A percentile compares a stretch with the other conserved stretches of the same genome.
These are phyloP conservation scores for Dryadula phaetusa DNA, from an alignment of 2,888 invertebrate genomes.

Conservation along the genomic window DNA sequence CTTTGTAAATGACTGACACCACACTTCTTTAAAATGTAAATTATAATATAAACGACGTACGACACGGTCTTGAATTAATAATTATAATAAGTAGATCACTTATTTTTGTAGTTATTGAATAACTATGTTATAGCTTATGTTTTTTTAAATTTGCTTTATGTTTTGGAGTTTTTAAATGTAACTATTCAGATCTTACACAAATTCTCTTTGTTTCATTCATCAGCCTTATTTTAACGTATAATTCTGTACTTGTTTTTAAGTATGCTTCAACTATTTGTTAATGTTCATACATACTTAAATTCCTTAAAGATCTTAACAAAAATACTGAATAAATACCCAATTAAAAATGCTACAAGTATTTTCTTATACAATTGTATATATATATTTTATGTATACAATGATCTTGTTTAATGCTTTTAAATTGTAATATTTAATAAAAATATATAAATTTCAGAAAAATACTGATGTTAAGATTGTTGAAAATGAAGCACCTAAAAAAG, in stretches of 20 bases:
- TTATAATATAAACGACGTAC: slow-evolving; percentile 15
- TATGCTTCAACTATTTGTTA: no score
- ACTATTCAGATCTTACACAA: neutral
- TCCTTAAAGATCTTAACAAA: no score
- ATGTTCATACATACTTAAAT: no score
- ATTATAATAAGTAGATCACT: neutral
- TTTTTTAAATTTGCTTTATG: neutral
- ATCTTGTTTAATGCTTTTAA: neutral
- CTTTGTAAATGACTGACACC: slow-evolving; percentile 58
- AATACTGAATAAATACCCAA: no score
- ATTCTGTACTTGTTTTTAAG: neutral
- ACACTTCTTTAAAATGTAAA: slow-evolving; percentile 36
- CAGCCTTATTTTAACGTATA: neutral
- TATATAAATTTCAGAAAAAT: slow-evolving; percentile 66
- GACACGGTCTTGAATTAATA: neutral
- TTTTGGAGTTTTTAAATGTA: neutral
- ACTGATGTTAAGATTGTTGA: slow-evolving; percentile 65
- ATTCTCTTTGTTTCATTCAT: slow-evolving; percentile 8
- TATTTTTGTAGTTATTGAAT: neutral
- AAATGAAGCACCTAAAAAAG: slow-evolving; percentile 69
- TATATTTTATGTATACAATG: neutral
- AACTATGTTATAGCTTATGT: no score
- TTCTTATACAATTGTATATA: no score
- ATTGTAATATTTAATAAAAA: neutral
- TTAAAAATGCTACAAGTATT: no score